These are phyloP conservation scores for Patella pellucida DNA, from an alignment of 2,888 invertebrate species.

Conservation along the genomic window DNA sequence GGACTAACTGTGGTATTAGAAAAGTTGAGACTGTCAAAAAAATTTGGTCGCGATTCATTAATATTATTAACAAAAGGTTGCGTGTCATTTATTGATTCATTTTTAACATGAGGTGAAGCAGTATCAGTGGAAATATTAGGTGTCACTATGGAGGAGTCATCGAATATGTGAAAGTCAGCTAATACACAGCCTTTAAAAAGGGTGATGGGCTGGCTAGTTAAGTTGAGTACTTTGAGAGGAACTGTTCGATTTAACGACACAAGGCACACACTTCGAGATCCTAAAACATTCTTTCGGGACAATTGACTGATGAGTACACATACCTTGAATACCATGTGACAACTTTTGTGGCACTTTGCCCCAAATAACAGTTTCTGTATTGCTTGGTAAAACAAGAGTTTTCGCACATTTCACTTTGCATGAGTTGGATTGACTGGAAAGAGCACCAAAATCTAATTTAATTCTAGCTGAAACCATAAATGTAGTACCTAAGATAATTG, in stretches of 20 bases:
- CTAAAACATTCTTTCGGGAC: not conserved
- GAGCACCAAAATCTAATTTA: not conserved
- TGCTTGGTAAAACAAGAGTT: not conserved
- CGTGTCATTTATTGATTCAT: not conserved
- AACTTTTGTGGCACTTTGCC: conserved; percentile 1
- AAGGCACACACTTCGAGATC: not conserved
- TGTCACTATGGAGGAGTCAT: not conserved
- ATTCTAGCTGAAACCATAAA: not conserved
- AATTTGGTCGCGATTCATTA: not conserved
- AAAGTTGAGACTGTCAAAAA: not conserved
- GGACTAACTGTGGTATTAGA: not conserved
- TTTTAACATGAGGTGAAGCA: not conserved
- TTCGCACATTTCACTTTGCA: not conserved
- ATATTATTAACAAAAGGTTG: not conserved
- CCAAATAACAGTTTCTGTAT: not conserved
- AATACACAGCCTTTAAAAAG: not conserved
- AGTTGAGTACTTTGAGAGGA: not conserved
- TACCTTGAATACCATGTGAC: not conserved
- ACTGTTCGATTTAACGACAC: not conserved
- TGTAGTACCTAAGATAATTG: not conserved
- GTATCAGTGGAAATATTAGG: not conserved
- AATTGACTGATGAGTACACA: not conserved
- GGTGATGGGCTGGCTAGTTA: not conserved
- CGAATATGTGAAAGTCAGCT: not conserved
- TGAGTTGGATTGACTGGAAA: not conserved